A percentile compares a stretch with the other conserved stretches of the same genome.
Conservation (phyloP, 2,113 vertebrate genomes). For the Mohoua ochrocephala region DNA sequence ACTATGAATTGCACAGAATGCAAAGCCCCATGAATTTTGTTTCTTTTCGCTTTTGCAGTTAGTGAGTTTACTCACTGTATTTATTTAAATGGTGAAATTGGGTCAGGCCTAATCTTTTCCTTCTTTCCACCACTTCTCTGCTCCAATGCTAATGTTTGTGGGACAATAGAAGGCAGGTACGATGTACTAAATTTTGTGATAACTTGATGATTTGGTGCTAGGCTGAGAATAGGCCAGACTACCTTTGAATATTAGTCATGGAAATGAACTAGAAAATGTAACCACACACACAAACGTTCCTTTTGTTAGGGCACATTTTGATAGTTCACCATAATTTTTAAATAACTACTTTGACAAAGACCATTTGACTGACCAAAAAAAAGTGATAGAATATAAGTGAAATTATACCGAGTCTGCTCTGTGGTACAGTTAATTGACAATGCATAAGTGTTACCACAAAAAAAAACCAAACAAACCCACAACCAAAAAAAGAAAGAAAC, state of each 20-base stretch:
- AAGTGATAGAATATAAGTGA: neutral
- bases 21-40: neutral
- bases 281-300: fast-evolving
- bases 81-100: neutral
- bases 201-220: neutral
- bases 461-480: neutral
- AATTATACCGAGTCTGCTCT: neutral
- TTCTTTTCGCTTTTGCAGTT: neutral
- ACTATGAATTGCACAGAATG: neutral
- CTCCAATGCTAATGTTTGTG: neutral
- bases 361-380: neutral
- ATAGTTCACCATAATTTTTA: neutral
- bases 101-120: neutral
- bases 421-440: neutral
- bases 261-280: neutral
- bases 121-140: neutral
- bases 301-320: neutral
- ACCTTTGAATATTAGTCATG: neutral
- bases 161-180: neutral
- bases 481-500: too few species aligned
- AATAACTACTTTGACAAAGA: neutral
- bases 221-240: neutral
- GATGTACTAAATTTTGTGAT: fast-evolving
- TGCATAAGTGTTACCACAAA: neutral
- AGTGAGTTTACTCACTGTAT: neutral